A percentile compares a stretch with the other conserved stretches of the same genome.
phyloP scores from a whole-genome alignment of 2,113 vertebrate genomes.

The Sciurus niger region DNA sequence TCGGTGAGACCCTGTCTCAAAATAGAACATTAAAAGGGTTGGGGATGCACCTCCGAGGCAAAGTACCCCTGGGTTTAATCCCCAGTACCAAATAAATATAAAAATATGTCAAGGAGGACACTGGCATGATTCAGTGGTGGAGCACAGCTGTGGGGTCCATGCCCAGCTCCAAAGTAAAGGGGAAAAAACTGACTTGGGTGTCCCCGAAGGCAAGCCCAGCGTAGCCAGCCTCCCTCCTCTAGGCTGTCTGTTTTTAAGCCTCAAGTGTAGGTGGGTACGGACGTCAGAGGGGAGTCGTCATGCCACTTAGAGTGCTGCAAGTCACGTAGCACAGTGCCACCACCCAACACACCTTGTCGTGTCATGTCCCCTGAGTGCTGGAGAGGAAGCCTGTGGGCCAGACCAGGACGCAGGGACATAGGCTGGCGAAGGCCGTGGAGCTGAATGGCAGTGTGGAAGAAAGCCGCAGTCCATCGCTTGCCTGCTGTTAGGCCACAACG shows the following conservation, averaged over 20 bases:
- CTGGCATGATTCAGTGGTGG: neutral
- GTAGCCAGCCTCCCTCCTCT: neutral
- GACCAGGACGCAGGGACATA: neutral
- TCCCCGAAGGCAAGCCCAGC: rapidly evolving
- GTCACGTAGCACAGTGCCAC: no score
- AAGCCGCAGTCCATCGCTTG: rapidly evolving
- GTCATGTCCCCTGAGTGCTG: no score
- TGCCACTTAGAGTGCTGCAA: no score
- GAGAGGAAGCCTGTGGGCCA: neutral
- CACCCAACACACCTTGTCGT: neutral
- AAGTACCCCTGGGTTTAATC: no score
- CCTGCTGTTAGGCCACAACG: rapidly evolving
- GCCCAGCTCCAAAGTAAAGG: neutral
- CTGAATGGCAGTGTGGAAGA: rapidly evolving
- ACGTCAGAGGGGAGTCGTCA: neutral
- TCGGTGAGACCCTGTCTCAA: no score
- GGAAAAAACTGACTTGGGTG: neutral
- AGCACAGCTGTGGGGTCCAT: neutral
- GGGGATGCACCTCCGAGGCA: no score
- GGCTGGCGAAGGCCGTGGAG: neutral
- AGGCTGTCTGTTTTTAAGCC: neutral
- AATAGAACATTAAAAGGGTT: no score
- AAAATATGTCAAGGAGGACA: no score
- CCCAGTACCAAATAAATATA: no score
- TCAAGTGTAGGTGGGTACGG: neutral